phyloP scores from a whole-genome alignment of 2,888 invertebrate genomes.

The Limnephilus marmoratus region DNA sequence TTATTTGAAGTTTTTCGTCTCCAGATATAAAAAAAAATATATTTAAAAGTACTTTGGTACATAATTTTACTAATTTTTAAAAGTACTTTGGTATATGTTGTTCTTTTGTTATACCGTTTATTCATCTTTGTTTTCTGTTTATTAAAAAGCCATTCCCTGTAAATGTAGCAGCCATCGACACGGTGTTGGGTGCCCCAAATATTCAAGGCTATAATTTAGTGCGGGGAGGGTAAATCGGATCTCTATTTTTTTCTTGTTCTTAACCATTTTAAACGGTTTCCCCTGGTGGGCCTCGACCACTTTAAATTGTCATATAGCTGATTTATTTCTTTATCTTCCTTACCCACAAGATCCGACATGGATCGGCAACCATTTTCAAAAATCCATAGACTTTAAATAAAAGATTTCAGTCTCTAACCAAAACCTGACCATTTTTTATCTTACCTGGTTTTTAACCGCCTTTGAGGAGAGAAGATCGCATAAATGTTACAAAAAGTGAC shows the following conservation, averaged over 20 bases:
- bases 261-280: conserved; percentile 75
- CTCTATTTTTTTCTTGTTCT: conserved; percentile 59
- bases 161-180: conserved; percentile 38
- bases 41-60: too few species aligned
- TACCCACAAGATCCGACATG: conserved; percentile 33
- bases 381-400: background rate
- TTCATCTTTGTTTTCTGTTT: background rate
- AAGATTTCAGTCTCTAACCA: too few species aligned
- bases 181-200: conserved; percentile 49
- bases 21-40: too few species aligned
- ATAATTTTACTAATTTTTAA: too few species aligned
- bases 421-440: too few species aligned
- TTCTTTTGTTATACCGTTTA: background rate
- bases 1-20: too few species aligned
- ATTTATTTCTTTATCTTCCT: conserved; percentile 76
- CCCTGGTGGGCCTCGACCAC: conserved; percentile 79
- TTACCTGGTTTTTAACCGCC: too few species aligned
- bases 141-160: background rate
- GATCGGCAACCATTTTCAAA: conserved; percentile 29
- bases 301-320: conserved; percentile 79
- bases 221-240: conserved; percentile 49
- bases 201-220: conserved; percentile 65
- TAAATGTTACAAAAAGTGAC: too few species aligned
- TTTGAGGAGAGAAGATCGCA: too few species aligned
- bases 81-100: background rate